Evolutionary conservation across 2,113 vertebrate genomes (phyloP).

Genomic region (Thermophis baileyi): DNA sequence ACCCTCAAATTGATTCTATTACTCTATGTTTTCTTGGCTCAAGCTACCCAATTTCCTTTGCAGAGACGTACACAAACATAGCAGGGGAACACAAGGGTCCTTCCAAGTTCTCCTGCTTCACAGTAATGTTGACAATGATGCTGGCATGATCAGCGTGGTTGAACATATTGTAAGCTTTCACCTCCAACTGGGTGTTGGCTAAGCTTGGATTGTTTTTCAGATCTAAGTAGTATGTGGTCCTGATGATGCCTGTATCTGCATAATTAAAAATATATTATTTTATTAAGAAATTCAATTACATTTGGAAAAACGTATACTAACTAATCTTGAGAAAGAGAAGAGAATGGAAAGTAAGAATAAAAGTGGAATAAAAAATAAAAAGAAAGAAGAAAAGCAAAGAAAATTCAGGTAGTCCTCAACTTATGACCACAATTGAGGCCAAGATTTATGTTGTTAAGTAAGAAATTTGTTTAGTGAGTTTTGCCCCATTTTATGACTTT

Average conservation of each 20-base stretch:
- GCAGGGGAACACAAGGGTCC: constrained; percentile 62
- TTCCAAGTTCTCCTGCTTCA: constrained; percentile 35
- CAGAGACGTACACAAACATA: constrained; percentile 52
- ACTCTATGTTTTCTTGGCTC: neutral
- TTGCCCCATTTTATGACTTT: no score
- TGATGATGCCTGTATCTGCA: constrained; percentile 62
- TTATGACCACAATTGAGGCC: no score
- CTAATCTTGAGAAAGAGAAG: neutral
- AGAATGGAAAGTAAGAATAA: neutral
- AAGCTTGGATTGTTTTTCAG: neutral
- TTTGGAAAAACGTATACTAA: neutral
- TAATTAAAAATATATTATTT: neutral
- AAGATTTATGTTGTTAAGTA: no score
- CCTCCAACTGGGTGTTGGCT: neutral
- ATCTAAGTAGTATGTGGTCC: constrained; percentile 52
- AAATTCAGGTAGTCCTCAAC: neutral
- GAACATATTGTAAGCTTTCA: constrained; percentile 60
- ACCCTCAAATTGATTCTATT: neutral
- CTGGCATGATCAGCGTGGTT: neutral
- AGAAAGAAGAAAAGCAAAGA: neutral
- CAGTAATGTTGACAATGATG: constrained; percentile 40
- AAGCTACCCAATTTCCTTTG: neutral
- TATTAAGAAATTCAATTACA: neutral
- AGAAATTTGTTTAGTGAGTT: no score
- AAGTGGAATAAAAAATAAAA: neutral